These are phyloP conservation scores for Malacoraja senta DNA, from an alignment of 2,797 vertebrate species.

Conservation along the genomic window DNA sequence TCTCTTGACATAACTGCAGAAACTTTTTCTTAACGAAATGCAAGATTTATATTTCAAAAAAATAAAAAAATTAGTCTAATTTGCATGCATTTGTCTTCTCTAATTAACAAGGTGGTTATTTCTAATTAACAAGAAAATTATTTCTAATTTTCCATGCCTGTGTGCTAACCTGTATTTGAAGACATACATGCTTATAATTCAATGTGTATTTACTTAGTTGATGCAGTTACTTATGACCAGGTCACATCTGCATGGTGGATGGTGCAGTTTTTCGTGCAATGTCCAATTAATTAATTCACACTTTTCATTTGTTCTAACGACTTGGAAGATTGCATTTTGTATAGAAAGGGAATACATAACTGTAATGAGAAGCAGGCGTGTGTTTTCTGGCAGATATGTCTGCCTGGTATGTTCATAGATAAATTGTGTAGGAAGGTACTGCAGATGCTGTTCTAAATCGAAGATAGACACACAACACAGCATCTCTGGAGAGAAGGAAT, in stretches of 20 bases:
- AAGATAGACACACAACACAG: too few species aligned
- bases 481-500: too few species aligned
- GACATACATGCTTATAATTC: background rate
- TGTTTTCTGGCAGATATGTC: background rate
- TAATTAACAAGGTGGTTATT: too few species aligned
- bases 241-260: background rate
- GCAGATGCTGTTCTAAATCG: too few species aligned
- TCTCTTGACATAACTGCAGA: too few species aligned
- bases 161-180: background rate
- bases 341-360: background rate
- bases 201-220: background rate
- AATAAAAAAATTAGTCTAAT: background rate
- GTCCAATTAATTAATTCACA: background rate
- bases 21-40: too few species aligned
- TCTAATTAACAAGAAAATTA: background rate
- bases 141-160: background rate
- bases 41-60: too few species aligned
- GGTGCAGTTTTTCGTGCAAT: background rate
- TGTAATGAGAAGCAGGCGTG: background rate
- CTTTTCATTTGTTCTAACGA: background rate
- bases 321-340: background rate
- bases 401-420: background rate
- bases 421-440: too few species aligned
- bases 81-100: background rate
- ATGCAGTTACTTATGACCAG: too few species aligned